A percentile compares a stretch with the other conserved stretches of the same genome.
phyloP scores from a whole-genome alignment of 2,797 vertebrate species.

The Brachymystax lenok region DNA sequence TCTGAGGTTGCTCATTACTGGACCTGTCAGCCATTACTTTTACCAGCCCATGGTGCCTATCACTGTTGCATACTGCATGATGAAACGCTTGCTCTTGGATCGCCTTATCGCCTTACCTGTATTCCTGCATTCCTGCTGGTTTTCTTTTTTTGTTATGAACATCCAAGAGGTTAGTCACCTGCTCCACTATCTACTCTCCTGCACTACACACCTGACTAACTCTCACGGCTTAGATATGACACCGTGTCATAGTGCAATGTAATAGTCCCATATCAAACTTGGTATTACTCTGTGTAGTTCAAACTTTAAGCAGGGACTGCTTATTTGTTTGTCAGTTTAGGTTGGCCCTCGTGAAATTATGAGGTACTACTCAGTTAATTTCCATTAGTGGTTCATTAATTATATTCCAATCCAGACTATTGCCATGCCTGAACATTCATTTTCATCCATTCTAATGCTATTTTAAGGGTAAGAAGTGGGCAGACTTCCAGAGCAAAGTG shows the following conservation, averaged over 20 bases:
- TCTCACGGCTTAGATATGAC: neutral
- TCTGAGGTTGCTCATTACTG: slow-evolving; percentile 81
- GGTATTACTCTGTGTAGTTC: neutral
- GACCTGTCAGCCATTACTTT: slow-evolving; percentile 85
- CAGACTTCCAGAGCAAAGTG: slow-evolving; percentile 73
- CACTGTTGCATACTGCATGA: slow-evolving; percentile 70
- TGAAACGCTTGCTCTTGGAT: slow-evolving; percentile 84
- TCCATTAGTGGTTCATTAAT: neutral
- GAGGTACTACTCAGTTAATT: neutral
- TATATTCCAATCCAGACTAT: neutral
- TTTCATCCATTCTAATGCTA: neutral
- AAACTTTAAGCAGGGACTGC: neutral
- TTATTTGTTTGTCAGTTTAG: neutral
- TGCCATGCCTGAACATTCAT: neutral
- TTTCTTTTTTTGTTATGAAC: slow-evolving; percentile 84
- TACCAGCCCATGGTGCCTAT: slow-evolving; percentile 86
- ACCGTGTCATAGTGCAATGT: too few species aligned
- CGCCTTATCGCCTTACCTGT: slow-evolving; percentile 72
- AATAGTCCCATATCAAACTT: neutral
- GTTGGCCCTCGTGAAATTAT: neutral
- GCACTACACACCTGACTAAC: neutral
- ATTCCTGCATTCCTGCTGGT: slow-evolving; percentile 80
- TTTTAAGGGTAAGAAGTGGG: slow-evolving; percentile 78
- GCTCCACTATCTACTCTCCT: neutral
- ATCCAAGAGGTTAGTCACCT: slow-evolving; percentile 80